Evolutionary conservation across 2,797 vertebrate genomes (phyloP), one percentile per base, ranked within the genome.

Genomic region (Vipera ursinii): DNA sequence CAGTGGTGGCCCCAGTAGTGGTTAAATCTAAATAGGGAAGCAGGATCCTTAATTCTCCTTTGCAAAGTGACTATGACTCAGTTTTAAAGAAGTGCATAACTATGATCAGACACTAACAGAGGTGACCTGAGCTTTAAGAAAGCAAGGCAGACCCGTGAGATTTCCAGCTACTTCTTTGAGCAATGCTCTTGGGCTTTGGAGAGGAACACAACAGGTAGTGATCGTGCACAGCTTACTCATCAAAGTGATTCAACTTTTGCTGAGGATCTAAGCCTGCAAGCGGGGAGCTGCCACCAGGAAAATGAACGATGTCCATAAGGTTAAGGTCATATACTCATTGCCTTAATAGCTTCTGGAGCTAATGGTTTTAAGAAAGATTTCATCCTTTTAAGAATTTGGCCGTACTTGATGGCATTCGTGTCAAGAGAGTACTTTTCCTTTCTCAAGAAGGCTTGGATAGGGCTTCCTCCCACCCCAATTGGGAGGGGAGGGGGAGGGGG

Each of bases 261-360:
- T 85, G 51, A 87, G 87, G 91, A 48, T 51, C 38, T 86, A 13
- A 93, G 92, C 24, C 92, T 94, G 63, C 48, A 53, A 57, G 69
- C 8, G 4, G 48, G 85, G 91, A 73, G 92, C 92, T 89, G 57
- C 53, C 91, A 0, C 20, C 90, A 92, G 32, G 15, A 94, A 32
- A 91, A 87, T 61, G 94, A 95, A 92, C 94, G 95, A 96, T 38
- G 96, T 17, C 73, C 94, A 95, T 89, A 91, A 87, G 91, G 22
- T 63, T 78, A 51, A 55, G 57, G 87, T 73, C 92, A 93, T 92
- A 93, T 92, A 90, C 51, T 94, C 89, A 96, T 96, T 95, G 82
- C 92, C 90, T 92, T 96, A 95, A 95, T 90, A 92, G 94, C 92
- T 60, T 10, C 3, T 93, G 92, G 73, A 85, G 82, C 94, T 95